These are phyloP conservation scores for Heteromurus nitidus DNA, from an alignment of 2,888 invertebrate species.

Conservation along the genomic window DNA sequence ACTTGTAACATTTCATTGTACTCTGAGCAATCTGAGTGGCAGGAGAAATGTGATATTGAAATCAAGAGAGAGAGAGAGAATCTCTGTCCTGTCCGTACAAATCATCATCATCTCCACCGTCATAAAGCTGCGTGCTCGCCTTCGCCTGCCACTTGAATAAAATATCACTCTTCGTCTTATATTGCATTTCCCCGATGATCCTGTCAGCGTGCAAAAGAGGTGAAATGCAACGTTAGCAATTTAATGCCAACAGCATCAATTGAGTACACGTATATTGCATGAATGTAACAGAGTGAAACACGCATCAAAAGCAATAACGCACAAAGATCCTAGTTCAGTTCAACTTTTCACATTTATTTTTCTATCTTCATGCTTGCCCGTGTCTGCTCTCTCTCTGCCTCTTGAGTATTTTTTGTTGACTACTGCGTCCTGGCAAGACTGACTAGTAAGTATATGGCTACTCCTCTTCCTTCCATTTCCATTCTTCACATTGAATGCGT, in stretches of 20 bases:
- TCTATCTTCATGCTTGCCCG: slow-evolving; percentile 13
- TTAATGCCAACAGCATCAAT: slow-evolving; percentile 21
- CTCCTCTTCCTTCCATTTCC: neutral
- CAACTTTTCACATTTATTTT: slow-evolving; percentile 28
- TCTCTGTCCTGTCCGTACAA: slow-evolving; percentile 29
- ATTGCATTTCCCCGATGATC: slow-evolving; percentile 26
- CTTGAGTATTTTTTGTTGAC: slow-evolving; percentile 45
- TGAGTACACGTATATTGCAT: neutral
- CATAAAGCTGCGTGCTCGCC: slow-evolving; percentile 39
- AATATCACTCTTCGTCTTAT: neutral
- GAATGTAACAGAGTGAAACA: neutral
- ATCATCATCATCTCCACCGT: slow-evolving; percentile 29
- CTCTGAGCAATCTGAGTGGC: slow-evolving; percentile 21
- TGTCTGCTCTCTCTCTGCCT: slow-evolving; percentile 30
- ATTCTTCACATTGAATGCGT: neutral
- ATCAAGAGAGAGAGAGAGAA: slow-evolving; percentile 43
- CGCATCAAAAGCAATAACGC: slow-evolving; percentile 36
- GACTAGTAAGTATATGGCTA: slow-evolving; percentile 25
- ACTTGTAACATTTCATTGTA: slow-evolving; percentile 47
- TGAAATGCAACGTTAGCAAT: slow-evolving; percentile 49
- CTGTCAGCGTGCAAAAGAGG: slow-evolving; percentile 19
- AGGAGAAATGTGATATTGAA: slow-evolving; percentile 57
- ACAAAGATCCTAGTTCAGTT: slow-evolving; percentile 13
- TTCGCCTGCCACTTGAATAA: slow-evolving; percentile 37
- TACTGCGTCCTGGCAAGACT: slow-evolving; percentile 20